phyloP scores from a whole-genome alignment of 2,797 vertebrate genomes.

The Gallinago solitaria region DNA sequence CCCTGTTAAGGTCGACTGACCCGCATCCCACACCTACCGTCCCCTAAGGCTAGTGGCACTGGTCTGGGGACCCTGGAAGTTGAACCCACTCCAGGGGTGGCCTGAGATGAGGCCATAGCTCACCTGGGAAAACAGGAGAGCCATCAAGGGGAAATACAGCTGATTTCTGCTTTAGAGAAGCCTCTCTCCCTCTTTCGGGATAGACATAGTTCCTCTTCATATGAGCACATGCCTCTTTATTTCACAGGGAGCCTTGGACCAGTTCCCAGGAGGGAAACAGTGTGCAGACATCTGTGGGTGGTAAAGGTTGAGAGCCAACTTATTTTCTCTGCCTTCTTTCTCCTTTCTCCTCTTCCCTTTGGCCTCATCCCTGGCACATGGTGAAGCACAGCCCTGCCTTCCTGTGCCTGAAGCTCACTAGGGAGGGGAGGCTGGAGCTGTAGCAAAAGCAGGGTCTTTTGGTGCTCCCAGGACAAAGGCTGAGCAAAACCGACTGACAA shows the following conservation, averaged over 20 bases:
- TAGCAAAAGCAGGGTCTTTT: not conserved
- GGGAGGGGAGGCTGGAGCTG: not conserved
- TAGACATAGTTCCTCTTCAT: not conserved
- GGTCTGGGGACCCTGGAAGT: not conserved
- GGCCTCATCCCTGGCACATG: not conserved
- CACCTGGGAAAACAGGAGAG: not conserved
- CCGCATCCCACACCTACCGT: too few relatives aligned
- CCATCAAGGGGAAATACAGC: not conserved
- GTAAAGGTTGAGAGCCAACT: not conserved
- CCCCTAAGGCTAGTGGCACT: not conserved
- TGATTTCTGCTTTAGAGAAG: fast-evolving
- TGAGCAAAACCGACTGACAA: not conserved
- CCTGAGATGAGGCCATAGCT: not conserved
- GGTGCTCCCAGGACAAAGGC: not conserved
- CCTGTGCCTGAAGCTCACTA: not conserved
- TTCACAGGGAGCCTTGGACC: not conserved
- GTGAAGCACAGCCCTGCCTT: not conserved
- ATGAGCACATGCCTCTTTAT: not conserved
- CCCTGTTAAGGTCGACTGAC: too few relatives aligned
- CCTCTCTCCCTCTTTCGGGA: not conserved
- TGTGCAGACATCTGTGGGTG: fast-evolving
- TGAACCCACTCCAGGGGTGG: not conserved
- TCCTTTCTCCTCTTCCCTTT: not conserved
- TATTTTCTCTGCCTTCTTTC: not conserved
- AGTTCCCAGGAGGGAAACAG: not conserved